Conservation (phyloP, 1,140 invertebrate genomes). For the Diachasma alloeum region DNA sequence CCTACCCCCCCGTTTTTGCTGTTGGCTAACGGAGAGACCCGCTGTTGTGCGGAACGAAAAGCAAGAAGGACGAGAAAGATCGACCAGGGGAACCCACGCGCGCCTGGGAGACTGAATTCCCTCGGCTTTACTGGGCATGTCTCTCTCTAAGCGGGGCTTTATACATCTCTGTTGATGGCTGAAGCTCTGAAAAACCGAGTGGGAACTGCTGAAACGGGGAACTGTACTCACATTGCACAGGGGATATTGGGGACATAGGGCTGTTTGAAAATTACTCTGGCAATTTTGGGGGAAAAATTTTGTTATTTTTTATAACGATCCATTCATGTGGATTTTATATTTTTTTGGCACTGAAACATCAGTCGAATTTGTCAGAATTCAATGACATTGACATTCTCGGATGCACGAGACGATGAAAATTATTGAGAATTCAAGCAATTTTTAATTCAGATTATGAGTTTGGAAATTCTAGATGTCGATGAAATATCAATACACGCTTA, state of each 20-base stretch:
- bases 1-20: background rate
- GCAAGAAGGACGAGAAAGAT: background rate
- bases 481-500: too few relatives aligned
- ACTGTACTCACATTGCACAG: background rate
- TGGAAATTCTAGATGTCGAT: too few relatives aligned
- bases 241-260: background rate
- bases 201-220: background rate
- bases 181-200: background rate
- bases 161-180: background rate
- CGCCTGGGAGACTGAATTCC: background rate
- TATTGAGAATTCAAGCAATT: too few relatives aligned
- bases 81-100: background rate
- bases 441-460: too few relatives aligned
- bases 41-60: background rate
- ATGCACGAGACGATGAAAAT: too few relatives aligned
- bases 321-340: too few relatives aligned
- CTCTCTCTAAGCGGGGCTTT: background rate
- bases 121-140: background rate
- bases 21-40: background rate
- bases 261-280: too few relatives aligned
- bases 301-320: too few relatives aligned
- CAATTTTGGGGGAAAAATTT: too few relatives aligned
- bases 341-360: too few relatives aligned
- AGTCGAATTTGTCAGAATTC: too few relatives aligned
- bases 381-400: too few relatives aligned